Evolutionary conservation across 2,888 invertebrate genomes (phyloP).

Genomic region (Entomobrya multifasciata): DNA sequence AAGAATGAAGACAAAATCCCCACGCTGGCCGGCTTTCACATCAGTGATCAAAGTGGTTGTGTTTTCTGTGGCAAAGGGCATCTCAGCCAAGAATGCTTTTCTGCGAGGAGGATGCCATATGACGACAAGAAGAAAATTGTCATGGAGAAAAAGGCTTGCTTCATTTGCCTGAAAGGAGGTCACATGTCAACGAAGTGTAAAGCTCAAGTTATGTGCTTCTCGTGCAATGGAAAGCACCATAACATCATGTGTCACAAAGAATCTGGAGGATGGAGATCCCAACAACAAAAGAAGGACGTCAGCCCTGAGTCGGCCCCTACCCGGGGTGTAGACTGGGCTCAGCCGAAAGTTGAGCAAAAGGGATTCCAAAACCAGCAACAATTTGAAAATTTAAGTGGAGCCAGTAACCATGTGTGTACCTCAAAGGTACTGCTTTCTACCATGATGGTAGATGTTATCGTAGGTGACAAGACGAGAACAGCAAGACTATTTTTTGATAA

Average conservation of each 20-base stretch:
- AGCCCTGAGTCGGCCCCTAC: too few relatives aligned
- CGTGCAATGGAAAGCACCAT: background rate
- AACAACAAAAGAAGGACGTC: too few relatives aligned
- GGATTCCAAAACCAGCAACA: background rate
- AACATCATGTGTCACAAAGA: too few relatives aligned
- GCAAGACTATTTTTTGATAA: slow-evolving; percentile 40
- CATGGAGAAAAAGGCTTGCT: background rate
- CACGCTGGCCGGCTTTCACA: slow-evolving; percentile 1
- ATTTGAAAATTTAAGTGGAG: too few relatives aligned
- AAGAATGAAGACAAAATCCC: background rate
- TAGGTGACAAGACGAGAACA: background rate
- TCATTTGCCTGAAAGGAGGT: too few relatives aligned
- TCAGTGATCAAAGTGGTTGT: background rate
- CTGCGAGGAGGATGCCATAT: background rate
- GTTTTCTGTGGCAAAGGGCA: background rate
- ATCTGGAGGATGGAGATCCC: too few relatives aligned
- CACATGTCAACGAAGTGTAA: too few relatives aligned
- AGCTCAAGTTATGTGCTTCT: too few relatives aligned
- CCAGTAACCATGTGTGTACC: background rate
- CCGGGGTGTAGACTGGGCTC: too few relatives aligned
- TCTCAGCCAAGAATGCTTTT: background rate
- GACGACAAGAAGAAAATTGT: background rate
- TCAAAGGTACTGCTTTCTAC: slow-evolving; percentile 22
- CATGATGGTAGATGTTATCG: background rate
- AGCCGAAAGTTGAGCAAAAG: background rate